Conservation (phyloP, 2,797 vertebrate genomes). For the Manis pentadactyla region DNA sequence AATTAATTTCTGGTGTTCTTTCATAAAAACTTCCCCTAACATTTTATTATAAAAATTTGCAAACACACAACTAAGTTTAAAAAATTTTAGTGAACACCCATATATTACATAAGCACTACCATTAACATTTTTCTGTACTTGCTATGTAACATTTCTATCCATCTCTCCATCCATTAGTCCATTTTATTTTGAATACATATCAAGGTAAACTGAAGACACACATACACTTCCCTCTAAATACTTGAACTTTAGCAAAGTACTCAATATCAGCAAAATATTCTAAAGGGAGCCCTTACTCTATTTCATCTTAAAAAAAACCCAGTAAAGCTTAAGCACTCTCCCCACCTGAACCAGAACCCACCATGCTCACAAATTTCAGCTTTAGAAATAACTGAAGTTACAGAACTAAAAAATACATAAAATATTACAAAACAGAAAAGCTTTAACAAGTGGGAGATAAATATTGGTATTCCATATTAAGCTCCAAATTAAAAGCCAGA, state of each 20-base stretch:
- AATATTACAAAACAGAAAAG: background rate
- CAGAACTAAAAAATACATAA: background rate
- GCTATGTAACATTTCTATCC: background rate
- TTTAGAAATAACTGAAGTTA: background rate
- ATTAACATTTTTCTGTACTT: background rate
- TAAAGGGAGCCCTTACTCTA: background rate
- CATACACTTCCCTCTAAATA: background rate
- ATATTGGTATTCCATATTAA: background rate
- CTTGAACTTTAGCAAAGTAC: background rate
- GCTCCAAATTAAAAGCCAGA: background rate
- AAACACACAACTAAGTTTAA: background rate
- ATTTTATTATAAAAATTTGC: background rate
- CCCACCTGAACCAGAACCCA: background rate
- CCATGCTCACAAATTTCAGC: background rate
- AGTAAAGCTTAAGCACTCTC: background rate
- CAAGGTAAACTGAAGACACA: background rate
- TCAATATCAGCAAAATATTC: background rate
- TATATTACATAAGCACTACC: background rate
- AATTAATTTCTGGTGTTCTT: background rate
- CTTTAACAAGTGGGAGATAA: background rate
- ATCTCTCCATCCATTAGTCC: background rate
- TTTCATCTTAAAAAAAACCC: background rate
- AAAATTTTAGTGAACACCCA: background rate
- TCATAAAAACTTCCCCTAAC: background rate
- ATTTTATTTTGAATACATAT: constrained; percentile 8